phyloP scores from a whole-genome alignment of 2,113 vertebrate species.

The Ifrita kowaldi region DNA sequence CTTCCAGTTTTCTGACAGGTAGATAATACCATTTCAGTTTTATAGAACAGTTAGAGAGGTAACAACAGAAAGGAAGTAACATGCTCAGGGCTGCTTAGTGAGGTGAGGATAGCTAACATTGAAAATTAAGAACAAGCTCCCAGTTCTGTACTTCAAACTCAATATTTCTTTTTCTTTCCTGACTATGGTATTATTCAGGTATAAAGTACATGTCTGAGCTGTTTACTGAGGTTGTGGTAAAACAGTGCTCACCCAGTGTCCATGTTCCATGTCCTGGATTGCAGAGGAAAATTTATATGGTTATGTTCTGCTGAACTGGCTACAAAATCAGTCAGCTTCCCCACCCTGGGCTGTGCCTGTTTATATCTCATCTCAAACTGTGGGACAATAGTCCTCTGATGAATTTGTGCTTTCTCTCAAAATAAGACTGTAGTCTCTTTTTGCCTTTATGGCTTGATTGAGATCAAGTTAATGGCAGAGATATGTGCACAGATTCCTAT shows the following conservation, averaged over 20 bases:
- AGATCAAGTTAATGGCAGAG: neutral
- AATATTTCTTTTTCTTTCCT: neutral
- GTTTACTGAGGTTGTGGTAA: neutral
- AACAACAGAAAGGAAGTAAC: neutral
- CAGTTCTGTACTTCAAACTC: neutral
- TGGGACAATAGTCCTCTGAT: constrained; percentile 2
- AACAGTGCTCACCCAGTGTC: neutral
- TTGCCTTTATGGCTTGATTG: neutral
- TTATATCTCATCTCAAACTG: neutral
- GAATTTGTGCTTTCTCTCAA: constrained; percentile 15
- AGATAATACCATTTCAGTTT: neutral
- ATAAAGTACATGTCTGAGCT: neutral
- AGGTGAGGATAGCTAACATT: neutral
- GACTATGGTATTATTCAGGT: neutral
- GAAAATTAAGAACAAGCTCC: neutral
- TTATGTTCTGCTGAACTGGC: neutral
- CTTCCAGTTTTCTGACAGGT: neutral
- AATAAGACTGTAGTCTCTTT: constrained; percentile 17
- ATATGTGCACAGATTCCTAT: neutral
- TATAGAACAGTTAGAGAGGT: neutral
- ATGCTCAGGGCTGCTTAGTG: neutral
- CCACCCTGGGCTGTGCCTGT: neutral
- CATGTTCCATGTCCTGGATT: neutral
- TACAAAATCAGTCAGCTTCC: neutral
- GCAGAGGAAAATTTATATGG: neutral